phyloP scores from a whole-genome alignment of 2,797 vertebrate genomes.

The Anguilla pacifica region DNA sequence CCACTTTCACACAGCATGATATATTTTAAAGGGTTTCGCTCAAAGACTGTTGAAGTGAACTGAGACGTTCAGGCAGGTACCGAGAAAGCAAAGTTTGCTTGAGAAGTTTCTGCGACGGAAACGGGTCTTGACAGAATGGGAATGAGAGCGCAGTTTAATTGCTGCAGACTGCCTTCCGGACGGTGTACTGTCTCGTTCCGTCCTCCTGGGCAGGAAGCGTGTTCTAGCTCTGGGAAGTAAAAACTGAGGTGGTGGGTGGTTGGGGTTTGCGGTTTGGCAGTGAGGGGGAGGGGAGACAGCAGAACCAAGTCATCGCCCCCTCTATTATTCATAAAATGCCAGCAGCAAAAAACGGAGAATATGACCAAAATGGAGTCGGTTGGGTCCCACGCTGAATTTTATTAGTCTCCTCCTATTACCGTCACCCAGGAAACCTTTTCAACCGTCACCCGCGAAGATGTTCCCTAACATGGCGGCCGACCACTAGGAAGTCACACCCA shows the following conservation, averaged over 20 bases:
- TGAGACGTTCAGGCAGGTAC: too few species aligned
- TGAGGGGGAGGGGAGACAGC: slow-evolving; percentile 57
- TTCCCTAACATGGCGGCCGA: background rate
- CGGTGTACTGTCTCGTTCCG: slow-evolving; percentile 40
- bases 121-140: slow-evolving; percentile 77
- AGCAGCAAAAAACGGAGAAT: slow-evolving; percentile 86
- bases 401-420: slow-evolving; percentile 86
- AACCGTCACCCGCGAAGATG: slow-evolving; percentile 42
- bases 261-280: background rate
- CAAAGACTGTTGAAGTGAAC: too few species aligned
- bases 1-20: too few species aligned
- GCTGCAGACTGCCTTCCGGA: slow-evolving; percentile 61
- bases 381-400: slow-evolving; percentile 81
- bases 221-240: slow-evolving; percentile 59
- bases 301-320: slow-evolving; percentile 74
- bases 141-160: slow-evolving; percentile 71
- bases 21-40: too few species aligned
- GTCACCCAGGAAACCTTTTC: slow-evolving; percentile 74
- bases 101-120: slow-evolving; percentile 60
- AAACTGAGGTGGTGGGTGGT: slow-evolving; percentile 53
- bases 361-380: slow-evolving; percentile 77
- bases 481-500: background rate
- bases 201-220: slow-evolving; percentile 64
- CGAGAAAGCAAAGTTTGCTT: slow-evolving; percentile 28
- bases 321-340: slow-evolving; percentile 92